Base-by-base conservation (phyloP, 2,888 invertebrate genomes). In the Drosophila subquinaria region DNA sequence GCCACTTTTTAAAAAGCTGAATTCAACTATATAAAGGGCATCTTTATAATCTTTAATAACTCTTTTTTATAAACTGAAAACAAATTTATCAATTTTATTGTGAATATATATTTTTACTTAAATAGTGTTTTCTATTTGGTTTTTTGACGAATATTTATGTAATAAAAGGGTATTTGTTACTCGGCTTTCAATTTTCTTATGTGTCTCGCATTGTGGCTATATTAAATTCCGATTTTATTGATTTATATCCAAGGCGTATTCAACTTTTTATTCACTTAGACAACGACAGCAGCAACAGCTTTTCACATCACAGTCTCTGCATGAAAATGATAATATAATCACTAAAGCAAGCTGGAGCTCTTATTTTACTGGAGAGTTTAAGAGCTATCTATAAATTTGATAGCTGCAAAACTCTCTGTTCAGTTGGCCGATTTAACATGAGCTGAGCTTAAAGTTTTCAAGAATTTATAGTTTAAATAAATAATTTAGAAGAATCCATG, bases 211-310 rank as follows among this genome's bases (percentile, higher is more conserved):
- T 72, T 84, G 82, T 65, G 79, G 82, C 71, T 72, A 72, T 87
- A 89, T 89, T 89, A 85, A 89, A 85, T 85, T 85, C 84, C 88
- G 66, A 73, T 79, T 70, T 79, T 85, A 85, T 85, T 81, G 84
- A 85, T 85, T 88, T 81, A 75, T 75, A 67, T 74, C 61, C 48
- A 38, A 20, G 17, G 47, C 60, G 20, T 57, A 80, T 69, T 55
- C 50, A 9, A 23, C 57, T 76, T 76, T 69, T 73, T 80, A 66
- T 76, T 76, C 73, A 73, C 66, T 76, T 76, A 64, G 68, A 66
- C 59, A 56, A 45, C 47, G 17, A 8, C 17, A 40, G 64, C 43
- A 59, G 62, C 68, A 67, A 57, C 76, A 76, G 76, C 80, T 80
- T 69, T 69, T 53, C 76, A 13, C 81, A 73, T 69, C 63, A 51